phyloP scores from a whole-genome alignment of 2,797 vertebrate genomes.

The Sebastes cheni region DNA sequence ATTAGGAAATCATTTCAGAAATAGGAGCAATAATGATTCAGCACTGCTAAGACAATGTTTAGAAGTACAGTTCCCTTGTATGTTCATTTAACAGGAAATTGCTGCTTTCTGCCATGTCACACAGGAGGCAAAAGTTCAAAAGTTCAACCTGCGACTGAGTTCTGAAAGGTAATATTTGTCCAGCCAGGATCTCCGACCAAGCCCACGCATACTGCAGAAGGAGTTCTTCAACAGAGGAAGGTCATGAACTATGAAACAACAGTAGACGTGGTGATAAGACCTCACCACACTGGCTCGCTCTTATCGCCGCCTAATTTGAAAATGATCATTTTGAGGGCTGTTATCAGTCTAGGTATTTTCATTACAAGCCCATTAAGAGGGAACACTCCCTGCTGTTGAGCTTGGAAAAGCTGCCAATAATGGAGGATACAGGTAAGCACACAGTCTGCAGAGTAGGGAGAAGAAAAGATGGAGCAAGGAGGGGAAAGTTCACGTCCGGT shows the following conservation, averaged over 20 bases:
- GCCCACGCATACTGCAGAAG: constrained; percentile 58
- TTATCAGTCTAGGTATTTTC: constrained; percentile 70
- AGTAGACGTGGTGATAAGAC: constrained; percentile 63
- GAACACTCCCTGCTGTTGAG: constrained; percentile 37
- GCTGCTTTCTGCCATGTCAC: constrained; percentile 34
- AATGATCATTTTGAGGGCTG: constrained; percentile 57
- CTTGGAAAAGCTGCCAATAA: constrained; percentile 30
- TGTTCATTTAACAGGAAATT: constrained; percentile 41
- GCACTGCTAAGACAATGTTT: constrained; percentile 31
- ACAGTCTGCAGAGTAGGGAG: constrained; percentile 7
- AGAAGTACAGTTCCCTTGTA: neutral
- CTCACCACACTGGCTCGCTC: constrained; percentile 4
- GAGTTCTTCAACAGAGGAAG: constrained; percentile 55
- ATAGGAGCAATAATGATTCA: constrained; percentile 55
- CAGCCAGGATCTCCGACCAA: constrained; percentile 47
- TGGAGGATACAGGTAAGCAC: neutral
- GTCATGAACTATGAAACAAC: constrained; percentile 70
- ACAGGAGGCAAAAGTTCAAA: constrained; percentile 66
- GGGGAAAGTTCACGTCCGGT: neutral
- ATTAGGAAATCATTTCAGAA: constrained; percentile 67
- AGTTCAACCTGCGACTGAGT: constrained; percentile 61
- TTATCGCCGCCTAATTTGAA: constrained; percentile 66
- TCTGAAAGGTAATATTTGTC: constrained; percentile 69
- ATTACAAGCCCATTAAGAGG: constrained; percentile 68
- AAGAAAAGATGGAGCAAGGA: neutral